phyloP scores from a whole-genome alignment of 2,797 vertebrate genomes.

The Melanotaenia boesemani region DNA sequence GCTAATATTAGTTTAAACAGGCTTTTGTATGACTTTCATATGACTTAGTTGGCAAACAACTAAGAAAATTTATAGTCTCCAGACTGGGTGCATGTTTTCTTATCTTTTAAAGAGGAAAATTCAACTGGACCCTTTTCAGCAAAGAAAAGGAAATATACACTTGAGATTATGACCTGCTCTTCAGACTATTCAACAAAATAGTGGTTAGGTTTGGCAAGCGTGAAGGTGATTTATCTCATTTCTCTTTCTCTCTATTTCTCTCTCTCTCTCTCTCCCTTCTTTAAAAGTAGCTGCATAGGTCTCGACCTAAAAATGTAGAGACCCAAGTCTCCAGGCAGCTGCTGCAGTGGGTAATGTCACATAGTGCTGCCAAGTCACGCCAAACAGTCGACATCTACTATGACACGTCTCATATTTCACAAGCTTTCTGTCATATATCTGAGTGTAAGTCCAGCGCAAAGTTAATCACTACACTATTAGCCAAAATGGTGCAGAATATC shows the following conservation, averaged over 20 bases:
- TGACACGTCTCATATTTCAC: slow-evolving; percentile 76
- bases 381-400: slow-evolving; percentile 75
- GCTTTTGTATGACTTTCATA: background rate
- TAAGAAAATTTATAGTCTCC: slow-evolving; percentile 52
- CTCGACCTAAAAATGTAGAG: slow-evolving; percentile 77
- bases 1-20: background rate
- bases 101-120: slow-evolving; percentile 75
- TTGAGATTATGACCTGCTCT: slow-evolving; percentile 80
- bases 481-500: background rate
- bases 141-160: slow-evolving; percentile 78
- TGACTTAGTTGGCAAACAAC: slow-evolving; percentile 3
- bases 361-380: slow-evolving; percentile 76
- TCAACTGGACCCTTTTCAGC: slow-evolving; percentile 53
- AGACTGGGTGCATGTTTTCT: slow-evolving; percentile 46
- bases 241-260: slow-evolving; percentile 25
- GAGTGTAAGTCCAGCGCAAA: slow-evolving; percentile 24
- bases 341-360: slow-evolving; percentile 81
- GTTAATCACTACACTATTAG: slow-evolving; percentile 6
- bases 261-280: slow-evolving; percentile 43
- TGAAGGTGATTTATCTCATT: slow-evolving; percentile 83
- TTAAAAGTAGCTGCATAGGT: slow-evolving; percentile 62
- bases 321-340: slow-evolving; percentile 75
- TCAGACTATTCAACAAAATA: slow-evolving; percentile 62
- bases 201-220: slow-evolving; percentile 61
- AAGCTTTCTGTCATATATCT: slow-evolving; percentile 54